A percentile compares a stretch with the other conserved stretches of the same genome.
Evolutionary conservation across 1,140 invertebrate species (phyloP).

Genomic region (Himalopsyche phryganea): DNA sequence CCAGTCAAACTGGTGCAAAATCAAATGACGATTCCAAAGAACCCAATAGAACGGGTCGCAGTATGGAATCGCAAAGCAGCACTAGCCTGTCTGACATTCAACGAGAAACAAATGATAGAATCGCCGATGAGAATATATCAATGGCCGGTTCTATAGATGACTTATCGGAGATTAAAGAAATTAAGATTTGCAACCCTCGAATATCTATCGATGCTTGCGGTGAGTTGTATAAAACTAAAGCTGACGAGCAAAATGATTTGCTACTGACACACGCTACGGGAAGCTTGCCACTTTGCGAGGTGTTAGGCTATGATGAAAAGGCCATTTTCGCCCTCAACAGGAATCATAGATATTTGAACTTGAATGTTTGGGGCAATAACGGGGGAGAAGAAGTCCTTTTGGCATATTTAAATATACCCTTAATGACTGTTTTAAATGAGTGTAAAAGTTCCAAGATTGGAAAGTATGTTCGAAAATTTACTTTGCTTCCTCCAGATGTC

Average conservation of each 20-base stretch:
- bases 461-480: slow-evolving; percentile 72
- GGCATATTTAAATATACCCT: slow-evolving; percentile 76
- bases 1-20: slow-evolving; percentile 16
- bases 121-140: slow-evolving; percentile 33
- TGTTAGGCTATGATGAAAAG: slow-evolving; percentile 72
- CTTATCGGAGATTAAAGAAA: slow-evolving; percentile 7
- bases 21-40: slow-evolving; percentile 43
- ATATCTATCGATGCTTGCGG: slow-evolving; percentile 9
- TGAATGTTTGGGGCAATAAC: slow-evolving; percentile 74
- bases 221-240: slow-evolving; percentile 5
- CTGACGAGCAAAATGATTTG: slow-evolving; percentile 44
- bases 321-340: slow-evolving; percentile 67
- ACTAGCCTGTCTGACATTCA: neutral
- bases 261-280: slow-evolving; percentile 54
- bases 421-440: slow-evolving; percentile 71
- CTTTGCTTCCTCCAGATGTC: slow-evolving; percentile 68
- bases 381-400: slow-evolving; percentile 60
- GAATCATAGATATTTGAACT: slow-evolving; percentile 73
- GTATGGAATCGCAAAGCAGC: slow-evolving; percentile 5
- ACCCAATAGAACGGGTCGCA: slow-evolving; percentile 10
- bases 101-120: slow-evolving; percentile 37
- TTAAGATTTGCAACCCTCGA: slow-evolving; percentile 7
- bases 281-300: slow-evolving; percentile 43
- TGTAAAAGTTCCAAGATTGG: slow-evolving; percentile 77
- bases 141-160: slow-evolving; percentile 2